These are phyloP conservation scores for Diorhabda elongata DNA, from an alignment of 1,140 invertebrate genomes.

Conservation along the genomic window DNA sequence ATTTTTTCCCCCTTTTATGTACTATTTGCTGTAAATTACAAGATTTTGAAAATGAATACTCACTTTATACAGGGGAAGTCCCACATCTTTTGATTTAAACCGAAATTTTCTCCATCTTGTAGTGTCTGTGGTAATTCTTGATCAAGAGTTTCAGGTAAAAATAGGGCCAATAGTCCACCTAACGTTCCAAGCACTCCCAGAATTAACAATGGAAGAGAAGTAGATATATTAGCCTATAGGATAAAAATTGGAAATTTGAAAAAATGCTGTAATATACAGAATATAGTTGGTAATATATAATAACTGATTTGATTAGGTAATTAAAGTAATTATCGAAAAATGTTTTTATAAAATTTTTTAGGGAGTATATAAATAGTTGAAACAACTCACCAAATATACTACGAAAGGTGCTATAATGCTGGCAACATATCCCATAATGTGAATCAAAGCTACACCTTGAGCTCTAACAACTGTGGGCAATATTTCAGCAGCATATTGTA, in stretches of 20 bases:
- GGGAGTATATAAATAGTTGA: not conserved
- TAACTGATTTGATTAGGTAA: no score
- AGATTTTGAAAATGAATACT: constrained; percentile 36
- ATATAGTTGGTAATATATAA: no score
- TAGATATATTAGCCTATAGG: constrained; percentile 61
- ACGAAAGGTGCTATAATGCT: constrained; percentile 78
- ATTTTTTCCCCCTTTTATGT: no score
- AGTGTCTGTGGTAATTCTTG: constrained; percentile 78
- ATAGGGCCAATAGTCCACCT: constrained; percentile 67
- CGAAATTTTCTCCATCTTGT: constrained; percentile 80
- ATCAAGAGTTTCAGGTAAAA: constrained; percentile 78
- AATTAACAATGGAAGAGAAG: constrained; percentile 67
- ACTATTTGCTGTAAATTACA: not conserved
- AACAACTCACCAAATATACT: constrained; percentile 64
- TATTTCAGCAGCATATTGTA: constrained; percentile 83
- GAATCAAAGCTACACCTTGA: constrained; percentile 77
- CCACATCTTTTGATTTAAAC: constrained; percentile 71
- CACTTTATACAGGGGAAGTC: constrained; percentile 70
- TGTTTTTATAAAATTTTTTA: no score
- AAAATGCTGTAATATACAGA: constrained; percentile 16
- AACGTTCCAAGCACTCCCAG: constrained; percentile 68
- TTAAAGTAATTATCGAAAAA: no score
- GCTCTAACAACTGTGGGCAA: constrained; percentile 81
- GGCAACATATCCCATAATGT: constrained; percentile 81
- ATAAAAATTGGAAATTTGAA: not conserved